Base-by-base conservation (phyloP, 2,888 invertebrate species). In the Cataglyphis rosenhaueri region DNA sequence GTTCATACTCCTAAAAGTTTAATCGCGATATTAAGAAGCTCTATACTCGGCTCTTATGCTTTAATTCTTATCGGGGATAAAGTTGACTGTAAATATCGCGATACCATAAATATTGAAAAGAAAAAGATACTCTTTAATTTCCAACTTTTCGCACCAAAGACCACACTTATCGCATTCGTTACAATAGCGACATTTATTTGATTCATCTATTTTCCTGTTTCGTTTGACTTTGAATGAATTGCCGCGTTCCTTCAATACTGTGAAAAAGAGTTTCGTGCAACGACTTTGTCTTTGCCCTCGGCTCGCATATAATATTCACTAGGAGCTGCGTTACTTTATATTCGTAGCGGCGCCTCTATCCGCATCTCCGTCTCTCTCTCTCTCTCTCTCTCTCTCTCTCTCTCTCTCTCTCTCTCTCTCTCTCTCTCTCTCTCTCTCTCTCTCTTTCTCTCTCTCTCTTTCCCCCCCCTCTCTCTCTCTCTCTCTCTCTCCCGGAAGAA, bases 271-370 rank as follows among this genome's bases (percentile, higher is more conserved):
- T 81, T 75, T 15, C 73, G 62, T 81, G 73, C 81, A 35, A 64
- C 76, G 81, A 74, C 74, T 81, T 81, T 79, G 78, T 70, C 70
- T 83, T 73, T 81, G 44, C 71, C 48, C 57, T 62, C 70, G 68
- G 41, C 52, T 70, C 81, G 65, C 76, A 70, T 68, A 64, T 82
- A 82, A 84, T 82, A 84, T 84, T 82, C 78, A 82, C 78, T 78
- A 68, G 82, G 66, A 66, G 78, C 84, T 70, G 68, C 68, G 84
- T 88, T 89, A 85, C 89, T 89, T 89, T 89, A 87, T 87, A 89
- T 89, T 89, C 88, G 86, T 57, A 57, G 66, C 87, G 81, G 86
- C 84, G 73, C 74, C 64, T 83, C 89, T 85, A 84, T 83, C 87
- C 66, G 82, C 82, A 71, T 82, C 76, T 71, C 68, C 18, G 76